These are phyloP conservation scores for Dendrocincla tyrannina DNA, from an alignment of 2,797 vertebrate genomes.

Conservation along the genomic window DNA sequence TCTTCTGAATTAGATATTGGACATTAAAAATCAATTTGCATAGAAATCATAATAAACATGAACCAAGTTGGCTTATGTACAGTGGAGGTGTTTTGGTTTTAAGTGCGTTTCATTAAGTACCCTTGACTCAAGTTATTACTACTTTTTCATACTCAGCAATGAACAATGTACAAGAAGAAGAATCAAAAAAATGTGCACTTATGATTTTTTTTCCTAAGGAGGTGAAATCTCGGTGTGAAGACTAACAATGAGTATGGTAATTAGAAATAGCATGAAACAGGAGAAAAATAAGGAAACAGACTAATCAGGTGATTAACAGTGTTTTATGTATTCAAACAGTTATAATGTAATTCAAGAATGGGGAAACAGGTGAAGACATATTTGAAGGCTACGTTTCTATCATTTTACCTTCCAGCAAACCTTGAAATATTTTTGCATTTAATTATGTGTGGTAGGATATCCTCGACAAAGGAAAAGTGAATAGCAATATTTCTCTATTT, in stretches of 20 bases:
- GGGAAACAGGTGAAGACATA: background rate
- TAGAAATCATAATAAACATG: background rate
- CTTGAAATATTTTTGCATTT: background rate
- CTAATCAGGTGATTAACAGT: background rate
- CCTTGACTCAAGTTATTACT: background rate
- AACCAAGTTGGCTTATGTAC: background rate
- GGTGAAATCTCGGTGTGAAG: background rate
- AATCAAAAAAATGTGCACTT: rapidly evolving
- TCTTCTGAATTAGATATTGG: background rate
- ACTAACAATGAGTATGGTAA: background rate
- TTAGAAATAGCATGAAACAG: background rate
- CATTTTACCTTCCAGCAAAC: background rate
- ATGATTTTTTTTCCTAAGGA: background rate
- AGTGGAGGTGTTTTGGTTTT: background rate
- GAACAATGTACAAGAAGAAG: background rate
- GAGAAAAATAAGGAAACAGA: background rate
- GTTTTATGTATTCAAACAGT: background rate
- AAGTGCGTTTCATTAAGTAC: background rate
- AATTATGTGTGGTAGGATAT: background rate
- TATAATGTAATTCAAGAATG: background rate
- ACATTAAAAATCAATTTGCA: background rate
- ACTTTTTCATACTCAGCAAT: background rate
- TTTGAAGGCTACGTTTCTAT: background rate
- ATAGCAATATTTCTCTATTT: background rate
- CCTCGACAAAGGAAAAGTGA: background rate